phyloP scores from a whole-genome alignment of 2,888 invertebrate genomes.

The Priocnemis perturbator region DNA sequence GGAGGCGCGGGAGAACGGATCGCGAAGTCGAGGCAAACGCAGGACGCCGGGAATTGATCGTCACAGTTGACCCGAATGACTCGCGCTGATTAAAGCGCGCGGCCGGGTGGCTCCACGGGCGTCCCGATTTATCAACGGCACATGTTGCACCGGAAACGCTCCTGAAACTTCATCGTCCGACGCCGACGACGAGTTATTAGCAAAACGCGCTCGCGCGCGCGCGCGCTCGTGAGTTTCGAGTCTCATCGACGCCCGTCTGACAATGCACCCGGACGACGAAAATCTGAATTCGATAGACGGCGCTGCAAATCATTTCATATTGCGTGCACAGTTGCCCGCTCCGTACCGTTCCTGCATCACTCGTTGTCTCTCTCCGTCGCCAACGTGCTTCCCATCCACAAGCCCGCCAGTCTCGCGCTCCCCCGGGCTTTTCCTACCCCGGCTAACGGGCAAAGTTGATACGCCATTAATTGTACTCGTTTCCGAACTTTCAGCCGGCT shows the following conservation, averaged over 20 bases:
- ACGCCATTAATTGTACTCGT: slow-evolving; percentile 54
- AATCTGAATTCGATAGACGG: slow-evolving; percentile 31
- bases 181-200: background rate
- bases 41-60: slow-evolving; percentile 39
- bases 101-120: slow-evolving; percentile 26
- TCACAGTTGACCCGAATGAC: slow-evolving; percentile 50
- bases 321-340: background rate
- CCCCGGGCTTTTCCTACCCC: background rate
- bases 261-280: background rate
- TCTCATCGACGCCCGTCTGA: background rate
- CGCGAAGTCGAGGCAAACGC: slow-evolving; percentile 13
- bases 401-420: too few species aligned
- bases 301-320: slow-evolving; percentile 31
- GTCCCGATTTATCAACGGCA: slow-evolving; percentile 50
- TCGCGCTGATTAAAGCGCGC: slow-evolving; percentile 51
- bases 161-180: background rate
- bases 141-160: slow-evolving; percentile 34
- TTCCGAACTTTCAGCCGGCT: slow-evolving; percentile 44
- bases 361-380: background rate
- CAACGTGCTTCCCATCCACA: too few species aligned
- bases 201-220: background rate
- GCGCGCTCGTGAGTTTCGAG: too few species aligned
- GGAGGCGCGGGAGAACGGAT: background rate
- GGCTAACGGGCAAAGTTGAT: slow-evolving; percentile 32
- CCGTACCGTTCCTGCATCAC: background rate